Base-by-base conservation (phyloP, 2,797 vertebrate genomes). In the Gephyroberyx darwinii region DNA sequence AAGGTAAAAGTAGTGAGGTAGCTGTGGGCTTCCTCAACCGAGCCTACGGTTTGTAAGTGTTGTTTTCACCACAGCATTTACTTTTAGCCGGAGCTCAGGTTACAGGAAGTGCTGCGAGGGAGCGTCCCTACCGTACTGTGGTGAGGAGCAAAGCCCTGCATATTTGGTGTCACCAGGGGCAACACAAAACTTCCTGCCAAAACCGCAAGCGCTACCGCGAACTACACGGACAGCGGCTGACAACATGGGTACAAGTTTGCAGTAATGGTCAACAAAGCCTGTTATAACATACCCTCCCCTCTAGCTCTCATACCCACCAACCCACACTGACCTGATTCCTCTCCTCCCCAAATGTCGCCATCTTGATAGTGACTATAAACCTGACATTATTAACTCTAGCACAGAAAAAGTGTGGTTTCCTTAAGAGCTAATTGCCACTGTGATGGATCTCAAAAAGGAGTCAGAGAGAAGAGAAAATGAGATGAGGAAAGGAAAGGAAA, bases 101-200 rank as follows among this genome's bases (percentile, higher is more conserved):
- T 88, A 91, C 90, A 90, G 81, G 84, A 88, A 89, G 69, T 3
- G 35, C 79, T 84, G 59, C 60, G 65, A 82, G 60, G 76, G 78
- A 86, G 80, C 62, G 56, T 85, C 82, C 72, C 75, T 64, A 64
- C 82, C 51, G 75, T 48, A 72, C 77, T 84, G 87, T 48, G 85
- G 86, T 89, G 81, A 78, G 55, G 35, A 84, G 76, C 57, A 72
- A 81, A 82, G 78, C 74, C 53, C 65, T 59, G 81, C 84, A 86
- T 78, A 80, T 84, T 83, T 88, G 79, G 77, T 80, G 82, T 89
- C 89, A 81, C 83, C 43, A 71, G 60, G 71, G 65, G 80, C 81
- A 83, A 88, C 59, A 74, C 75, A 83, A 68, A 74, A 73, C 72
- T 75, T 82, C 78, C 86, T 63, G 75, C 84, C 77, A 77, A 85